Evolutionary conservation across 92 coral and sea anemone genomes (phyloP), one percentile per base, ranked within the genome.

Genomic region (Phenganax subtilis): DNA sequence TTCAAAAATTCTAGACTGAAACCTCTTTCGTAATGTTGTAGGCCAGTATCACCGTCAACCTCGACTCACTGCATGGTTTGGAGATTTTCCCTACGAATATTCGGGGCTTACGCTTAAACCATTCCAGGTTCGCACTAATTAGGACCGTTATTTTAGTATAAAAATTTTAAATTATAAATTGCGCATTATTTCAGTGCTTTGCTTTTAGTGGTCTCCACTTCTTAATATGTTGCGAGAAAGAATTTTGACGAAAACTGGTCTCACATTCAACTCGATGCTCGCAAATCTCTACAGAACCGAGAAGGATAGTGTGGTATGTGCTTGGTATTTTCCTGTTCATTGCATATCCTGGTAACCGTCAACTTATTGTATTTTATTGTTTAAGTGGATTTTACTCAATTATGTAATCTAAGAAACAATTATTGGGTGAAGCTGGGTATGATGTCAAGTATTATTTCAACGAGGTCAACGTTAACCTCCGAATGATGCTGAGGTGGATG

Each of bases 41-140:
- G 96, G 96, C 37, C 89, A 85, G 70, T 89, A 69, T 79, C 96
- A 89, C 67, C 86, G 84, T 55, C 96, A 91, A 71, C 96, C 96
- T 80, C 84, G 96, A 71, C 88, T 91, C 55, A 91, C 96, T 8
- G 96, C 96, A 0, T 91, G 96, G 96, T 91, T 88, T 89, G 96
- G 96, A 9, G 96, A 91, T 80, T 89, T 91, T 75, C 86, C 96
- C n/a, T 91, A 91, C 57, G 55, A 90, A 10, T 91, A 91, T 85
- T 91, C 96, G 10, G 92, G 96, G 6, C 86, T 91, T 44, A 72
- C 86, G 9, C 80, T 91, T 30, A 84, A 85, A 27, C 96, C 96
- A 15, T 86, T 84, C 77, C 90, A 91, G 91, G 96, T 90, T 71
- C 27, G 75, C 59, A 55, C 55, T 52, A 57, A 14, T 8, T 12